phyloP scores from a whole-genome alignment of 2,888 invertebrate species.

The Cerastis rubricosa region DNA sequence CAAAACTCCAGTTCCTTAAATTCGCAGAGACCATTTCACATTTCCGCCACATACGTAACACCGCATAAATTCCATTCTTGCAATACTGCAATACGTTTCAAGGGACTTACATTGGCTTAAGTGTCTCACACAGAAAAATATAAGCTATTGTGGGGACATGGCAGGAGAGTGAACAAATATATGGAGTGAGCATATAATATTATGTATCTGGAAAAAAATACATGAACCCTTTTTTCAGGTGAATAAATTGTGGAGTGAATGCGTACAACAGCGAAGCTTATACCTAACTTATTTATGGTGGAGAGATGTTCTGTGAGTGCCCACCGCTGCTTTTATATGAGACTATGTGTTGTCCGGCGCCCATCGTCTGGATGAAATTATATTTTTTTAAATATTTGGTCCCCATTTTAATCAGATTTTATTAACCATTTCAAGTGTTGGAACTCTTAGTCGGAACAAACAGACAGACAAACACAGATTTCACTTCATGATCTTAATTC shows the following conservation, averaged over 20 bases:
- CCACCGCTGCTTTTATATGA: conserved; percentile 7
- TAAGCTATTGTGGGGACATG: conserved; percentile 16
- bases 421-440: too few relatives aligned
- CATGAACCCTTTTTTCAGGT: conserved; percentile 24
- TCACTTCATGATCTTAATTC: background rate
- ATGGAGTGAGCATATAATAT: conserved; percentile 36
- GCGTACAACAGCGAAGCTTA: conserved; percentile 23
- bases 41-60: conserved; percentile 26
- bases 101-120: conserved; percentile 43
- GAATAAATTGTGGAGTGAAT: conserved; percentile 37
- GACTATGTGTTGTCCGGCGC: too few relatives aligned
- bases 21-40: conserved; percentile 34
- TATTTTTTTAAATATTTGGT: too few relatives aligned
- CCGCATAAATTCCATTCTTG: conserved; percentile 50
- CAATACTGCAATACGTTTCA: conserved; percentile 42
- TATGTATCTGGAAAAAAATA: conserved; percentile 17
- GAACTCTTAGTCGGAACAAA: too few relatives aligned
- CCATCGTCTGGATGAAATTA: too few relatives aligned
- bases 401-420: too few relatives aligned
- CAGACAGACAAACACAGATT: background rate
- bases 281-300: conserved; percentile 49
- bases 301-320: conserved; percentile 18
- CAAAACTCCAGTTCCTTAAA: background rate
- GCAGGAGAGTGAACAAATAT: conserved; percentile 3
- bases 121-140: conserved; percentile 31